Conservation (phyloP, 2,888 invertebrate genomes). For the Polylopha cassiicola region DNA sequence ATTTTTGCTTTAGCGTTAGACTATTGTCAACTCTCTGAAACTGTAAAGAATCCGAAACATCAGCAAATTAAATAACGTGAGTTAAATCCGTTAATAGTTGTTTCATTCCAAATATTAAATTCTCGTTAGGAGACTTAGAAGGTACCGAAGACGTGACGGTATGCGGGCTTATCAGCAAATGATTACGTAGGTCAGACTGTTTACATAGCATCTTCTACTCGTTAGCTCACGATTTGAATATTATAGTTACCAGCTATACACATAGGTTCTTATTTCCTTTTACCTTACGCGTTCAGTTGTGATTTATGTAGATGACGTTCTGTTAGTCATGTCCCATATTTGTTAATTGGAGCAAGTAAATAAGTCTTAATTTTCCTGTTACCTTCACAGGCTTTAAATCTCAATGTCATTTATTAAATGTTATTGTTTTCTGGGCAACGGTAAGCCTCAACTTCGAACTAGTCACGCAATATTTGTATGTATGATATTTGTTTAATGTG, state of each 20-base stretch:
- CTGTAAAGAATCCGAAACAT: no score
- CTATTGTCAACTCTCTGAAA: no score
- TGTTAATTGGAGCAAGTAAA: neutral
- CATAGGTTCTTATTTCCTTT: no score
- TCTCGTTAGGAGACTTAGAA: neutral
- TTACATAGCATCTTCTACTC: conserved; percentile 26
- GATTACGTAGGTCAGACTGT: conserved; percentile 33
- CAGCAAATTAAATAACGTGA: no score
- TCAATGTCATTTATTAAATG: neutral
- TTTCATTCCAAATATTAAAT: no score
- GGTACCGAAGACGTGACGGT: conserved; percentile 28
- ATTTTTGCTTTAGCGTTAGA: no score
- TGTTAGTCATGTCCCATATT: no score
- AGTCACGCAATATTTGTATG: conserved; percentile 27
- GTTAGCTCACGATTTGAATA: conserved; percentile 8
- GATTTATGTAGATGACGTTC: no score
- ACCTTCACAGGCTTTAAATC: no score
- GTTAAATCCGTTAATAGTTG: no score
- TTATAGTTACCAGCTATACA: neutral
- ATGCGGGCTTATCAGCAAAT: conserved; percentile 34
- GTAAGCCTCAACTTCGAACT: conserved; percentile 17
- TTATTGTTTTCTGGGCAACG: neutral
- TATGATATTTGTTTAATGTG: conserved; percentile 24
- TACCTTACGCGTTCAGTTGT: no score
- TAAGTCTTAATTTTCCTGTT: neutral